Base-by-base conservation (phyloP, 2,888 invertebrate genomes). In the Drosophila macrospina region DNA sequence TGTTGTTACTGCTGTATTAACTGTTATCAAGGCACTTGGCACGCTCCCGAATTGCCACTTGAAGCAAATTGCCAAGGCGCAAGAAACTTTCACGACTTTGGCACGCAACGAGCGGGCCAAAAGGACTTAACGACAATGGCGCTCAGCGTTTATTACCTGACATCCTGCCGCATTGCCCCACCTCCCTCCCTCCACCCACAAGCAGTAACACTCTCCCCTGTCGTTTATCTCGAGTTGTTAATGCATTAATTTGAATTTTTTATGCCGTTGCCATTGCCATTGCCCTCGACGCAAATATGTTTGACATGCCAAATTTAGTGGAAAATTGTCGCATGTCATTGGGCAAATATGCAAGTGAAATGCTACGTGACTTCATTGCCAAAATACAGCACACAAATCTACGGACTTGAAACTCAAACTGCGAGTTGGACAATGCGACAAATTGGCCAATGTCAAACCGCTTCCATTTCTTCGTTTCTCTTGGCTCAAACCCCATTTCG, bases 281-380 rank as follows among this genome's bases (percentile, higher is more conserved):
- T 36, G 28, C 11, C 11, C 34, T 44, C 34, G 20, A 30, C 39
- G 52, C 51, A 80, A 88, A 84, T 84, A 84, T 88, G 89, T 84
- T 84, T 84, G 83, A 84, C 87, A 84, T 67, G 85, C 51, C 83
- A 84, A 84, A 84, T 84, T 88, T 84, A 88, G 84, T 87, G 89
- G 84, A 84, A 84, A 84, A 88, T 84, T 84, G 87, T 69, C 83
- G 88, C 88, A 84, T 88, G 87, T 88, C 89, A 86, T 88, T 85
- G 69, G 69, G 41, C 69, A 70, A 84, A 69, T 80, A 74, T 88
- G 87, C 89, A 84, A 80, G 85, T 87, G 78, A 78, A 84, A 78
- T 69, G 73, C 85, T 86, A 88, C 84, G 89, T 84, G 84, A 84
- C 71, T 80, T 47, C 62, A 67, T 86, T 84, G 72, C 78, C 77